phyloP scores from a whole-genome alignment of 2,888 invertebrate species.

The Drosophila rellima region DNA sequence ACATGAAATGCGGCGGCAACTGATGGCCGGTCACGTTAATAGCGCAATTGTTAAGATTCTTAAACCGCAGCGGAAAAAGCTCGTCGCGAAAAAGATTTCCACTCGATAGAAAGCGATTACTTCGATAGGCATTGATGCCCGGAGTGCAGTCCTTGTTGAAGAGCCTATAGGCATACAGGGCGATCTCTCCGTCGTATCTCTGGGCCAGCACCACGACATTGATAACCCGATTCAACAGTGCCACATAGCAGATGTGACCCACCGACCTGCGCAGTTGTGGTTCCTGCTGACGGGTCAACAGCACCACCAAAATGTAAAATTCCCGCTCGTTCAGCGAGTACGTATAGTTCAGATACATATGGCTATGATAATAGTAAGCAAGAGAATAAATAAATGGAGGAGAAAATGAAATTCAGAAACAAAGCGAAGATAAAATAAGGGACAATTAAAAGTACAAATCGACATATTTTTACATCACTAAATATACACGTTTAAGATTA shows the following conservation, averaged over 20 bases:
- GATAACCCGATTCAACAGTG: conserved; percentile 43
- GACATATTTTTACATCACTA: no score
- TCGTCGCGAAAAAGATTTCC: conserved; percentile 33
- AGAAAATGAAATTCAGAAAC: background rate
- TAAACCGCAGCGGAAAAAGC: conserved; percentile 64
- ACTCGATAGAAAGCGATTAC: conserved; percentile 54
- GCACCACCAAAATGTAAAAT: conserved; percentile 73
- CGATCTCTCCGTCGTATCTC: conserved; percentile 29
- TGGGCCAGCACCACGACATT: conserved; percentile 73
- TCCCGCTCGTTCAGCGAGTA: conserved; percentile 62
- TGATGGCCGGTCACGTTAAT: conserved; percentile 66
- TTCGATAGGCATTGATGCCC: conserved; percentile 41
- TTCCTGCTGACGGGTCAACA: conserved; percentile 42
- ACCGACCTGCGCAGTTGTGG: conserved; percentile 10
- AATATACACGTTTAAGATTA: no score
- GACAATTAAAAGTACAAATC: no score
- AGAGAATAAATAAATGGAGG: no score
- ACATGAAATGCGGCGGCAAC: conserved; percentile 69
- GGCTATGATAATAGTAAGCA: conserved; percentile 45
- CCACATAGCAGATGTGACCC: conserved; percentile 45
- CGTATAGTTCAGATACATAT: conserved; percentile 49
- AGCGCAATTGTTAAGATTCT: conserved; percentile 63
- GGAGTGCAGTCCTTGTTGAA: conserved; percentile 45
- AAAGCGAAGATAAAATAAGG: no score
- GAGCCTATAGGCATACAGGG: conserved; percentile 41